Evolutionary conservation across 1,140 invertebrate species (phyloP).

Genomic region (Gryon sp.): DNA sequence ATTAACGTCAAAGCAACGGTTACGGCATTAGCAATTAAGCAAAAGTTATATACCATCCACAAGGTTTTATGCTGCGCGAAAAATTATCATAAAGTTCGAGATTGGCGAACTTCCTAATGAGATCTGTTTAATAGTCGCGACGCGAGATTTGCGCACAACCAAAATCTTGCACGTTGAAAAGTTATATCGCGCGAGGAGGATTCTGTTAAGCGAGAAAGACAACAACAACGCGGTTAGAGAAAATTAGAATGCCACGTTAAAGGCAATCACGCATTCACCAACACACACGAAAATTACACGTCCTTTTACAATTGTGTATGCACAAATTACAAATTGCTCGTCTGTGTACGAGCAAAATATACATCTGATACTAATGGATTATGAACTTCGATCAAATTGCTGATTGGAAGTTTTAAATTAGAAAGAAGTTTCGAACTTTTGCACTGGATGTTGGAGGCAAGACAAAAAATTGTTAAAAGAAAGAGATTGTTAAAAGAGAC

Average conservation of each 20-base stretch:
- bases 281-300: background rate
- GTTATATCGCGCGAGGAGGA: slow-evolving; percentile 1
- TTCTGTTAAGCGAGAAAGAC: slow-evolving; percentile 17
- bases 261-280: background rate
- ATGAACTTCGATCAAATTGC: slow-evolving; percentile 9
- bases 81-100: slow-evolving; percentile 50
- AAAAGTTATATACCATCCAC: slow-evolving; percentile 27
- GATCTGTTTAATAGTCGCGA: slow-evolving; percentile 31
- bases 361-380: slow-evolving; percentile 9
- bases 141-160: slow-evolving; percentile 15
- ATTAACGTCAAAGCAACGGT: slow-evolving; percentile 20
- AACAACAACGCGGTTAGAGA: slow-evolving; percentile 15
- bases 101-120: slow-evolving; percentile 48
- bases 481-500: too few species aligned
- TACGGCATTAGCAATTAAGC: slow-evolving; percentile 30
- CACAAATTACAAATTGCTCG: background rate
- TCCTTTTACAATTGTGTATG: slow-evolving; percentile 1
- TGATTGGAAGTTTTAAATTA: slow-evolving; percentile 17
- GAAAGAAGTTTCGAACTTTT: background rate
- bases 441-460: background rate
- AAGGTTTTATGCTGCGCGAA: slow-evolving; percentile 28
- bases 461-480: too few species aligned
- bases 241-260: slow-evolving; percentile 19
- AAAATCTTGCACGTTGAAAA: slow-evolving; percentile 12
- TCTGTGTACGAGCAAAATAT: background rate